Base-by-base conservation (phyloP, 92 coral and sea anemone species). In the Paramuricea clavata region DNA sequence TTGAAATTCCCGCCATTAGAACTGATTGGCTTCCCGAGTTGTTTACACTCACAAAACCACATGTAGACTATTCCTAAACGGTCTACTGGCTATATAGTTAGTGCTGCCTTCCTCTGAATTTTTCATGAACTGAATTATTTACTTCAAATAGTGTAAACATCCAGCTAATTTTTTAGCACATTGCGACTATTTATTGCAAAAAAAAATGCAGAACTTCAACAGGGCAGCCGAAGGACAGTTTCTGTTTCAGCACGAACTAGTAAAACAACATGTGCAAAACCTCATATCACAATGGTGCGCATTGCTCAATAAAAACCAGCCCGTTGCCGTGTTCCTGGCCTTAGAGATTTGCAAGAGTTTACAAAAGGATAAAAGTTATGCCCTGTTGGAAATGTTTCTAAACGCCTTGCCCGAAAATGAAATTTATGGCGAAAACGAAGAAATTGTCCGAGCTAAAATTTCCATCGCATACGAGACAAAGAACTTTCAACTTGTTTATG, bases 401-500 rank as follows among this genome's bases (percentile, higher is more conserved):
- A 76, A 56, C 28, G 57, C 81, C 33, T 78, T 88, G n/a, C 92
- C 92, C 22, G 72, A 65, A 41, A 61, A 57, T 10, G 56, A 49
- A 16, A 54, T 52, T 27, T 88, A 74, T 23, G 41, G 39, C 33
- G 47, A 44, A 34, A 78, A 85, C 27, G 88, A 88, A 68, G 69
- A 68, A 30, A 52, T 76, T 68, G 68, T 88, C 49, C 87, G 91
- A 28, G 78, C 75, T 21, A 88, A 49, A 73, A 81, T 88, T 25
- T 16, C 23, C 15, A 21, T 81, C 23, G 87, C 91, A 16, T 82
- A 78, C 60, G 60, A 70, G 67, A 61, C n/a, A 56, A 60, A 73
- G 50, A 61, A 88, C 70, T 88, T 47, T 65, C 8, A 52, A 25
- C 88, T 88, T 69, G 85, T 76, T 75, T 88, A 88, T 54, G 47